These are phyloP conservation scores for Babylonia areolata DNA, from an alignment of 1,140 invertebrate genomes.

Conservation along the genomic window DNA sequence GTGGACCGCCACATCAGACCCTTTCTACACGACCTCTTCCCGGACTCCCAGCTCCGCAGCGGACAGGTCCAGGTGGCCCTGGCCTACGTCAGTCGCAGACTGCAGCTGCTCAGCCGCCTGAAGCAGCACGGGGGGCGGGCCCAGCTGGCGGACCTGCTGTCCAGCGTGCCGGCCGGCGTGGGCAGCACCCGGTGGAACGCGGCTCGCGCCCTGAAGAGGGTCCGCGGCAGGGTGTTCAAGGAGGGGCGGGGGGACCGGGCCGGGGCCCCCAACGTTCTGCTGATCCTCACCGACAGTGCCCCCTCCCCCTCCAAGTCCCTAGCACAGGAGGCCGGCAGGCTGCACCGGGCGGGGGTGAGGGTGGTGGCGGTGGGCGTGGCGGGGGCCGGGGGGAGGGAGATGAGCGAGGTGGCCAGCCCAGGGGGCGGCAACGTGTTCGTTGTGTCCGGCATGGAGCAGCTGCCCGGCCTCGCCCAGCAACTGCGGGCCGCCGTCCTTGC, in stretches of 20 bases:
- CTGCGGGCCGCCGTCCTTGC: conserved; percentile 8
- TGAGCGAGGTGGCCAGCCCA: conserved; percentile 51
- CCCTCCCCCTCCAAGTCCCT: conserved; percentile 8
- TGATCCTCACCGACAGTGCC: conserved; percentile 61
- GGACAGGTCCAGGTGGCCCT: conserved; percentile 58
- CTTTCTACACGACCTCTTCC: conserved; percentile 56
- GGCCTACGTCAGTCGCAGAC: conserved; percentile 58
- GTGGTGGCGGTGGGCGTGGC: conserved; percentile 55
- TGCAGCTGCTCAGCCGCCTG: conserved; percentile 46
- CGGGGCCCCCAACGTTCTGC: conserved; percentile 50
- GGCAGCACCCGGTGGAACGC: conserved; percentile 51
- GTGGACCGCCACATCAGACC: conserved; percentile 45
- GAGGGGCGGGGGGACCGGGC: conserved; percentile 54
- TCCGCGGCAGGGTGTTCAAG: conserved; percentile 52
- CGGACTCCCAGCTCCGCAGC: conserved; percentile 54
- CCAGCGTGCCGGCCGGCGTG: conserved; percentile 4
- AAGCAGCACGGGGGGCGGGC: conserved; percentile 42
- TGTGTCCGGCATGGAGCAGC: conserved; percentile 32
- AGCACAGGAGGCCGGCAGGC: conserved; percentile 44
- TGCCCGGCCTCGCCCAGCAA: conserved; percentile 23
- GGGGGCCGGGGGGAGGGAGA: conserved; percentile 31
- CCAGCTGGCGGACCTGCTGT: conserved; percentile 23
- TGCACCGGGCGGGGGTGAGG: conserved; percentile 56
- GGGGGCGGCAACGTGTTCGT: conserved; percentile 36
- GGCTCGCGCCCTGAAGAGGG: conserved; percentile 40